phyloP scores from a whole-genome alignment of 2,113 vertebrate genomes.

The Nothobranchius kuhntae region DNA sequence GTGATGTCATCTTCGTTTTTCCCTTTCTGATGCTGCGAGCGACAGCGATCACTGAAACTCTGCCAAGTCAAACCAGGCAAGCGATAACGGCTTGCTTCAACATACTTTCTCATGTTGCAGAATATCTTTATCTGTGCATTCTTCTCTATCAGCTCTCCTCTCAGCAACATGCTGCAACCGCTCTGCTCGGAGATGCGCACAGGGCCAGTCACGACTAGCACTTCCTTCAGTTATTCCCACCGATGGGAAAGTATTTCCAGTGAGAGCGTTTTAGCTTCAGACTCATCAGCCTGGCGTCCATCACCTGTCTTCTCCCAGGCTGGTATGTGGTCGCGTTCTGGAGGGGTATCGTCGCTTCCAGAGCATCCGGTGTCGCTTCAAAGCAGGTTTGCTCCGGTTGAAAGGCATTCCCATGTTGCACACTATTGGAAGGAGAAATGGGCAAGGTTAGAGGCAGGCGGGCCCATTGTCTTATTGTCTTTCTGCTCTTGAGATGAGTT shows the following conservation, averaged over 20 bases:
- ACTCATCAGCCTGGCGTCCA: conserved; percentile 24
- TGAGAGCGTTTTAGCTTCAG: conserved; percentile 26
- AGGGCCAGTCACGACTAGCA: conserved; percentile 45
- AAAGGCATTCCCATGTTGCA: conserved; percentile 62
- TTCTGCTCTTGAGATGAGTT: conserved; percentile 58
- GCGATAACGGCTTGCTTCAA: conserved; percentile 35
- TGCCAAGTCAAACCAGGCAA: conserved; percentile 42
- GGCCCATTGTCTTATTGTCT: conserved; percentile 57
- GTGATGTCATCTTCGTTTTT: neutral
- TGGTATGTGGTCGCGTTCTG: conserved; percentile 51
- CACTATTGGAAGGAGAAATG: conserved; percentile 40
- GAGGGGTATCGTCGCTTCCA: conserved; percentile 53
- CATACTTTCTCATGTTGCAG: conserved; percentile 52
- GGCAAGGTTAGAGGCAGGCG: conserved; percentile 40
- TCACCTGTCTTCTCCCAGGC: conserved; percentile 48
- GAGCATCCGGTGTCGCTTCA: conserved; percentile 72
- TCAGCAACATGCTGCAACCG: conserved; percentile 32
- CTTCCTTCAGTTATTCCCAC: conserved; percentile 34
- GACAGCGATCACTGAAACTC: conserved; percentile 24
- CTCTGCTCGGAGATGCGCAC: conserved; percentile 31
- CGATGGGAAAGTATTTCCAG: conserved; percentile 38
- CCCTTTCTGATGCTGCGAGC: conserved; percentile 26
- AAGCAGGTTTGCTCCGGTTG: conserved; percentile 54
- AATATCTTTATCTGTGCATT: conserved; percentile 36
- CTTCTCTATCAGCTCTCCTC: conserved; percentile 34